These are phyloP conservation scores for Platygyra sinensis DNA, from an alignment of 64 coral and sea anemone genomes.

Conservation along the genomic window DNA sequence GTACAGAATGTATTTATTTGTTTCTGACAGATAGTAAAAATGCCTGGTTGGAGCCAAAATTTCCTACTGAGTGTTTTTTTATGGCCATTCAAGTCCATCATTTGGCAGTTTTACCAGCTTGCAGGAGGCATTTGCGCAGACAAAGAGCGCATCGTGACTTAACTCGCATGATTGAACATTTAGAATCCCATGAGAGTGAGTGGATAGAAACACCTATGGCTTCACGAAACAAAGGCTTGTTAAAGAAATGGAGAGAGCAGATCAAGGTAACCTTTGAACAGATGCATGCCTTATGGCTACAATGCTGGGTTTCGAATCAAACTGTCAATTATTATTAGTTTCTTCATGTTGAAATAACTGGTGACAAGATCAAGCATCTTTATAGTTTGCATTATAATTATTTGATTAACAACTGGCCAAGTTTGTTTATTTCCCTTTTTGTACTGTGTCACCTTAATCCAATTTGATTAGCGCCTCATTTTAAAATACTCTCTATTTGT, in stretches of 20 bases:
- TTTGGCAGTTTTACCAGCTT: constrained; percentile 81
- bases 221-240: constrained; percentile 76
- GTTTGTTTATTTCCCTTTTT: no score
- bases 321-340: no score
- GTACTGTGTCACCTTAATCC: no score
- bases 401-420: no score
- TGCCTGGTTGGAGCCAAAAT: constrained; percentile 85
- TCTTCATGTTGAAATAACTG: no score
- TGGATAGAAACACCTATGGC: constrained; percentile 95
- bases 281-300: neutral
- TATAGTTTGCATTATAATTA: no score
- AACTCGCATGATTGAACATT: constrained; percentile 85
- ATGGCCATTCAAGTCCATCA: constrained; percentile 95
- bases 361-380: no score
- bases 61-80: constrained; percentile 97
- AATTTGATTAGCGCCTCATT: no score
- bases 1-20: neutral
- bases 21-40: constrained; percentile 56
- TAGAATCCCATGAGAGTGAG: constrained; percentile 90
- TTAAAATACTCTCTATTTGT: no score
- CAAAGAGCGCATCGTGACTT: constrained; percentile 82
- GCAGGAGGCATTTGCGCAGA: constrained; percentile 72
- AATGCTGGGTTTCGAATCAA: neutral
- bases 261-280: constrained; percentile 60
- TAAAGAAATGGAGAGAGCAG: constrained; percentile 96